Percentiles rank a stretch among this genome's conserved stretches.
phyloP scores from a whole-genome alignment of 2,888 invertebrate species.

The Tryphoninae sp. region DNA sequence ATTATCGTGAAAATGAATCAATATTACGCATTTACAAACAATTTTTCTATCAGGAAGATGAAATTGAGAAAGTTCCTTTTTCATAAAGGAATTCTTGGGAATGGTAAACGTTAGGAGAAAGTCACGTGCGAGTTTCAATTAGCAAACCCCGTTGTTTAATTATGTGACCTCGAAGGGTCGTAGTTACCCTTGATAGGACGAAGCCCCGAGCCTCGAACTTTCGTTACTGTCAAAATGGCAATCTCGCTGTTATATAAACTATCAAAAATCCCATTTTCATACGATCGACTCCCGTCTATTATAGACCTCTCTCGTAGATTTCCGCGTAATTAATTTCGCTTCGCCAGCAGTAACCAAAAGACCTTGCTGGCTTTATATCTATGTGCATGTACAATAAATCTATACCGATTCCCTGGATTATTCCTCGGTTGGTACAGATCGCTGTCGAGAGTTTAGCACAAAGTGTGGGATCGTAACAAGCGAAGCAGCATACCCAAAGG shows the following conservation, averaged over 20 bases:
- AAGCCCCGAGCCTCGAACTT: not conserved
- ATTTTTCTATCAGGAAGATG: too few relatives aligned
- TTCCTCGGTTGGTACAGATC: conserved; percentile 9
- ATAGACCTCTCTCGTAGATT: conserved; percentile 1
- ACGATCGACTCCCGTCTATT: not conserved
- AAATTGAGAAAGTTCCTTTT: too few relatives aligned
- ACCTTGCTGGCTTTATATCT: not conserved
- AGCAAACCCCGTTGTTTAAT: too few relatives aligned
- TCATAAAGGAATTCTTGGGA: too few relatives aligned
- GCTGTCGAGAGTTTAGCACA: conserved; percentile 21
- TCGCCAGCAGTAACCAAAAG: conserved; percentile 26
- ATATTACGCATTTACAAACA: too few relatives aligned
- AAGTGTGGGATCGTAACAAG: conserved; percentile 28
- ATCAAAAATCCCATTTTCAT: not conserved
- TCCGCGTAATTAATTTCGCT: conserved; percentile 51
- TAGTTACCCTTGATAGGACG: too few relatives aligned
- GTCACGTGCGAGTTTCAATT: too few relatives aligned
- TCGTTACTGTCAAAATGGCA: not conserved
- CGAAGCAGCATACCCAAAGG: conserved; percentile 8
- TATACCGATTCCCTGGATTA: conserved; percentile 1
- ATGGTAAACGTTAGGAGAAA: too few relatives aligned
- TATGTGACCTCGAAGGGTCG: too few relatives aligned
- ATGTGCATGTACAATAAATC: not conserved
- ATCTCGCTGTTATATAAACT: not conserved
- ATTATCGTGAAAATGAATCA: too few relatives aligned